A percentile compares a stretch with the other conserved stretches of the same genome.
phyloP scores from a whole-genome alignment of 53 echinoderm and acorn worm genomes.

The Patiria pectinifera region DNA sequence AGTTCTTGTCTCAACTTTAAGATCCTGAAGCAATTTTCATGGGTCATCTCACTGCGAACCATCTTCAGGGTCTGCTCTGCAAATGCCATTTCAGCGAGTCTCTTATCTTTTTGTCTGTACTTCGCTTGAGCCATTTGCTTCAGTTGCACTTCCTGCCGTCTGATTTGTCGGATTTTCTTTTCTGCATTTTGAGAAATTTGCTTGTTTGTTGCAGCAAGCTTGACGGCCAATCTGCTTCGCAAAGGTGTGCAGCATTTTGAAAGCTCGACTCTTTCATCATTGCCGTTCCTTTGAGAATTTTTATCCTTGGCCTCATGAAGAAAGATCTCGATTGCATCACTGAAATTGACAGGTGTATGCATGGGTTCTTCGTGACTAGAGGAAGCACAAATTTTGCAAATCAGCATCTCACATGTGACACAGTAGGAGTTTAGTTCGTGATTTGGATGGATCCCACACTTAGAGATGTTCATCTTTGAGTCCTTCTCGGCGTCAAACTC shows the following conservation, averaged over 20 bases:
- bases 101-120: constrained; percentile 13
- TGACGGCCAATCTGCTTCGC: not conserved
- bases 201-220: constrained; percentile 5
- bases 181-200: not conserved
- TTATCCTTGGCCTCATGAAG: not conserved
- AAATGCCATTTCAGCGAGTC: constrained; percentile 12
- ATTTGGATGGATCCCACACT: constrained; percentile 21
- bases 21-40: not conserved
- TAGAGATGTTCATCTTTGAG: not conserved
- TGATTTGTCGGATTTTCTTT: not conserved
- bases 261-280: not conserved
- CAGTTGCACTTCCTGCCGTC: constrained; percentile 15
- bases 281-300: not conserved
- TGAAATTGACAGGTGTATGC: not conserved
- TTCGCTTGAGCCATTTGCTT: not conserved
- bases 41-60: not conserved
- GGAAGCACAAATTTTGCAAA: constrained; percentile 33
- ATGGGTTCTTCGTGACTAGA: constrained; percentile 7
- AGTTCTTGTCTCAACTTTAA: constrained; percentile 16
- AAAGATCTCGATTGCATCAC: not conserved
- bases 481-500: not conserved
- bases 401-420: constrained; percentile 56
- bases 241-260: not conserved
- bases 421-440: constrained; percentile 49
- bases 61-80: not conserved